A percentile compares a stretch with the other conserved stretches of the same genome.
phyloP scores from a whole-genome alignment of 2,797 vertebrate species.

The Taeniopygia guttata region DNA sequence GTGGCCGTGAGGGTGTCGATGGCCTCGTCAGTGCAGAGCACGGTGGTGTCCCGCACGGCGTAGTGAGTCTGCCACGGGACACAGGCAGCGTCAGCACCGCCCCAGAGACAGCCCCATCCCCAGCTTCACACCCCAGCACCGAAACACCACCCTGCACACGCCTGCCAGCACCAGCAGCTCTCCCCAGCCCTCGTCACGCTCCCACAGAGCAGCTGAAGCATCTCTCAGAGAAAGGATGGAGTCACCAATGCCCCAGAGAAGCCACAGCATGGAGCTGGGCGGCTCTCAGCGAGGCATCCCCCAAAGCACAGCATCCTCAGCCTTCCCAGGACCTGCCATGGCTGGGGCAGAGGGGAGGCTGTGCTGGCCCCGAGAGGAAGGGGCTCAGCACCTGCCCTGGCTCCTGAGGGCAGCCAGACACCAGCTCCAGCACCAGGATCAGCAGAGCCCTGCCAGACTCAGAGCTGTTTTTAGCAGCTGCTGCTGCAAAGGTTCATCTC shows the following conservation, averaged over 20 bases:
- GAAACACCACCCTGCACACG: neutral
- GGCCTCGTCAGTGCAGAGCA: constrained; percentile 76
- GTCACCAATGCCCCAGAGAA: neutral
- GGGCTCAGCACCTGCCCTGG: neutral
- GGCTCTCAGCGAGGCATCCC: neutral
- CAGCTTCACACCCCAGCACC: rapidly evolving
- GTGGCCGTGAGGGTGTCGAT: constrained; percentile 86
- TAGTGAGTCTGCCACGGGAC: constrained; percentile 85
- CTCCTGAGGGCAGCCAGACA: neutral
- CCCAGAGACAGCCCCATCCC: too few relatives aligned
- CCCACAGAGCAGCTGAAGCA: neutral
- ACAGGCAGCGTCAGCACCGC: neutral
- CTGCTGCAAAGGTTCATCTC: constrained; percentile 39
- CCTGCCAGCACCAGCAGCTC: neutral
- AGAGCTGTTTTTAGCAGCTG: constrained; percentile 56
- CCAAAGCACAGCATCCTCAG: neutral
- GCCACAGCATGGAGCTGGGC: rapidly evolving
- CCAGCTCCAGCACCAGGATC: neutral
- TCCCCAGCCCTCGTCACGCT: rapidly evolving
- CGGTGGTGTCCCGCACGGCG: constrained; percentile 84
- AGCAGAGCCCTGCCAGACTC: constrained; percentile 14
- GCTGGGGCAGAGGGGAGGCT: neutral
- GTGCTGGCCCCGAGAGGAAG: rapidly evolving
- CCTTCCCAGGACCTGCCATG: neutral
- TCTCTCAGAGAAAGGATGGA: rapidly evolving